These are phyloP conservation scores for Melanostoma scalare DNA, from an alignment of 2,888 invertebrate genomes.

Conservation along the genomic window DNA sequence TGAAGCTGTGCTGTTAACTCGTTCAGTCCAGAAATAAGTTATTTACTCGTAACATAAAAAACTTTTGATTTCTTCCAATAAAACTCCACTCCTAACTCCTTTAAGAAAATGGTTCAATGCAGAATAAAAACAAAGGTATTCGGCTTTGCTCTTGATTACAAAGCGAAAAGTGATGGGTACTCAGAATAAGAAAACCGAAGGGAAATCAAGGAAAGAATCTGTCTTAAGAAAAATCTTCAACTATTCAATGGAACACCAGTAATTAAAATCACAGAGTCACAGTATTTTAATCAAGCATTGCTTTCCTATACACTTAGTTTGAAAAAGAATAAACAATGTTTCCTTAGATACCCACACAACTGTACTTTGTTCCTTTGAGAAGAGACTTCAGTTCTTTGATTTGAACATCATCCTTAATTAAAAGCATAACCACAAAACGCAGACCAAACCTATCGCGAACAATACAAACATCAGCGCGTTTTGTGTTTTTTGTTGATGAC, in stretches of 20 bases:
- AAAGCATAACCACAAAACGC: constrained; percentile 5
- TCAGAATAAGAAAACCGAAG: no score
- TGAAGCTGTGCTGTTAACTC: no score
- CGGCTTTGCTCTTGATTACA: no score
- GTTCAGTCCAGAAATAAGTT: no score
- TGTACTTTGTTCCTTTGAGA: constrained; percentile 5
- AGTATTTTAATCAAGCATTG: constrained; percentile 19
- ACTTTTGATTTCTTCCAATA: no score
- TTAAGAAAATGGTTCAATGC: no score
- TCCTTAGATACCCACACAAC: constrained; percentile 1
- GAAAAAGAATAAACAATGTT: background rate
- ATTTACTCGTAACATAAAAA: no score
- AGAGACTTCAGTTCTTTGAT: constrained; percentile 30
- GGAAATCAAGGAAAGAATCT: no score
- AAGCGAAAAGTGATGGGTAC: no score
- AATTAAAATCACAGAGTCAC: constrained; percentile 2
- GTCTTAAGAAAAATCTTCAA: no score
- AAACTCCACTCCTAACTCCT: no score
- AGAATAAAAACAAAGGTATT: no score
- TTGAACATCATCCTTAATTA: constrained; percentile 34
- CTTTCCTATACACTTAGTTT: background rate
- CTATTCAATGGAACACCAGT: background rate
- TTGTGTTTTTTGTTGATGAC: constrained; percentile 35
- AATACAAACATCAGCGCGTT: background rate
- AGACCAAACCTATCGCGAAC: constrained; percentile 14